phyloP scores from a whole-genome alignment of 1,140 invertebrate species.

The Aporrectodea caliginosa region DNA sequence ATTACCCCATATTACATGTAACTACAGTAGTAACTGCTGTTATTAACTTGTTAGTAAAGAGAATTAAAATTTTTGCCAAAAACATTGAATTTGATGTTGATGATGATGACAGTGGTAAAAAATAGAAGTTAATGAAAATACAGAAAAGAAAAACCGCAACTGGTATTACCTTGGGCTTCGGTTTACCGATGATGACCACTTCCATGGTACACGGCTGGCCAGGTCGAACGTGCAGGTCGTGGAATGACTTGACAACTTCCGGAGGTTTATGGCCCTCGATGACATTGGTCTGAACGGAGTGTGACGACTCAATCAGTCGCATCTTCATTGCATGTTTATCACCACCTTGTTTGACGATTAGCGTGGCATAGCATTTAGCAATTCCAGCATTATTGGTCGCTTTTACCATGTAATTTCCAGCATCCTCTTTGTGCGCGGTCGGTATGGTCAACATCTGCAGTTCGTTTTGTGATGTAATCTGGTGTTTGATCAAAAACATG shows the following conservation, averaged over 20 bases:
- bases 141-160: too few relatives aligned
- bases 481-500: conserved; percentile 40
- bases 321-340: conserved; percentile 33
- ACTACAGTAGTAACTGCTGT: too few relatives aligned
- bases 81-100: too few relatives aligned
- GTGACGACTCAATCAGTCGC: conserved; percentile 28
- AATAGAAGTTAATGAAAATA: too few relatives aligned
- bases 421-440: conserved; percentile 57
- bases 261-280: conserved; percentile 42
- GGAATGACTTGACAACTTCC: conserved; percentile 51
- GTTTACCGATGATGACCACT: conserved; percentile 68
- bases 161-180: conserved; percentile 66
- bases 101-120: too few relatives aligned
- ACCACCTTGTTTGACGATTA: conserved; percentile 44
- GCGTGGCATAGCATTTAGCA: conserved; percentile 48
- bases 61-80: too few relatives aligned
- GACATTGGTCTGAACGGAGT: conserved; percentile 24
- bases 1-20: too few relatives aligned
- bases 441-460: conserved; percentile 54
- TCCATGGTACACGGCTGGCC: conserved; percentile 67
- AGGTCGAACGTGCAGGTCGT: conserved; percentile 49
- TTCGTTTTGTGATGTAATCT: conserved; percentile 52
- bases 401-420: conserved; percentile 63
- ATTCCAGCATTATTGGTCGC: conserved; percentile 53
- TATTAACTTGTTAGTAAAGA: too few relatives aligned